phyloP scores from a whole-genome alignment of 2,797 vertebrate species.

The Channallabes apus region DNA sequence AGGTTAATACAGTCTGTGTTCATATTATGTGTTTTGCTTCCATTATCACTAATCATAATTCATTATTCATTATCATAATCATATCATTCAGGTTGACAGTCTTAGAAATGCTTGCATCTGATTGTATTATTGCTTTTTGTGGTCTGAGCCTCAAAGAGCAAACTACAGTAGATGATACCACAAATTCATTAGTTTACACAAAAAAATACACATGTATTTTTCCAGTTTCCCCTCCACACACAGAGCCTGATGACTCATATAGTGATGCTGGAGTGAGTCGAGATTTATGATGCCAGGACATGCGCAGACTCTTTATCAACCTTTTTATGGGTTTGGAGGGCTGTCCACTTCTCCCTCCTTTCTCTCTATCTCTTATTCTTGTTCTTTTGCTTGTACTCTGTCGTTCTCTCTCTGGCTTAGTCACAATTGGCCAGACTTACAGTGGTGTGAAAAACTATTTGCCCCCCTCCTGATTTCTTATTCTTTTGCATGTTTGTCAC shows the following conservation, averaged over 20 bases:
- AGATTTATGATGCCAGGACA: slow-evolving; percentile 25
- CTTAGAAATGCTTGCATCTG: background rate
- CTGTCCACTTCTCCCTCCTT: slow-evolving; percentile 1
- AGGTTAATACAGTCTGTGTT: background rate
- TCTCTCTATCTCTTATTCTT: background rate
- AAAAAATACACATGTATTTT: slow-evolving; percentile 29
- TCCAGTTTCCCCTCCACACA: slow-evolving; percentile 28
- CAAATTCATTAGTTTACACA: slow-evolving; percentile 6
- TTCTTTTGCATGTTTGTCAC: too few relatives aligned
- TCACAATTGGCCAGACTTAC: background rate
- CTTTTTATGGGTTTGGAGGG: slow-evolving; percentile 23
- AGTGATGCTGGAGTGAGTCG: slow-evolving; percentile 28
- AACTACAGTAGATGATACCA: background rate
- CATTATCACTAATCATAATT: background rate
- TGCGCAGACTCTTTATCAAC: slow-evolving; percentile 20
- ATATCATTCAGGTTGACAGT: background rate
- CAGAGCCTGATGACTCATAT: slow-evolving; percentile 47
- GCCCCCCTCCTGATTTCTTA: too few relatives aligned
- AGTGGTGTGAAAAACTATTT: too few relatives aligned
- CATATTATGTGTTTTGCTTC: background rate
- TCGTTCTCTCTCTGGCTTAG: background rate
- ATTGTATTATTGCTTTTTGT: background rate
- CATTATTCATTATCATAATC: background rate
- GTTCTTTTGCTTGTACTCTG: background rate
- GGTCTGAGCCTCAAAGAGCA: background rate